Conservation (phyloP, 1,140 invertebrate genomes). For the Drosophila mojavensis region DNA sequence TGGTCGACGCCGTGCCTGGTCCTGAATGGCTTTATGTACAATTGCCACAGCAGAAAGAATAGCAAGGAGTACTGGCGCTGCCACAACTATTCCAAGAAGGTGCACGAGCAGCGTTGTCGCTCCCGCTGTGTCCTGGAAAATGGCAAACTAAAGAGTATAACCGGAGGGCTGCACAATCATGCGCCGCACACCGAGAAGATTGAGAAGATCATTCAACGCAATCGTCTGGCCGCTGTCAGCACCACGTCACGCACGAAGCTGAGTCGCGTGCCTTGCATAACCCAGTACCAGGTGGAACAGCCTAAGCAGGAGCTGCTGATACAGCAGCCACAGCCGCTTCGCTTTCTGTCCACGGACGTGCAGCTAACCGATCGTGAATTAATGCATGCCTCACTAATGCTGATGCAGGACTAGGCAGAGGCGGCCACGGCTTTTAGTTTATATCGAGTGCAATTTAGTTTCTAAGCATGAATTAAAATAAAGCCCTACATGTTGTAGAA, state of each 20-base stretch:
- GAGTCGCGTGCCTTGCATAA: constrained; percentile 33
- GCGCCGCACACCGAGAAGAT: constrained; percentile 83
- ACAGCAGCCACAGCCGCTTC: constrained; percentile 30
- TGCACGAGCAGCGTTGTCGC: constrained; percentile 74
- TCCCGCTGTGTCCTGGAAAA: constrained; percentile 80
- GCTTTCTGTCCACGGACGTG: constrained; percentile 39
- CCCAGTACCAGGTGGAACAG: constrained; percentile 38
- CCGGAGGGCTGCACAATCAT: constrained; percentile 81
- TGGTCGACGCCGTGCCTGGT: constrained; percentile 83
- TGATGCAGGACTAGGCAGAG: constrained; percentile 62
- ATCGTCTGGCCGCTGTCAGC: constrained; percentile 58
- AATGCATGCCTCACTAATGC: constrained; percentile 67
- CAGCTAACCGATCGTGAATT: constrained; percentile 65
- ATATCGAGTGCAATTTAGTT: constrained; percentile 62
- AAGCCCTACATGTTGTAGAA: constrained; percentile 30
- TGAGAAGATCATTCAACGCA: constrained; percentile 75
- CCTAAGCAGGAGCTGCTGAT: constrained; percentile 1
- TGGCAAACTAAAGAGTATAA: constrained; percentile 69
- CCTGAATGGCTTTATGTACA: constrained; percentile 80
- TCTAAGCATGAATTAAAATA: constrained; percentile 58
- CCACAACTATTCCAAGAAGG: constrained; percentile 83
- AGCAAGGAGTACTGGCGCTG: constrained; percentile 83
- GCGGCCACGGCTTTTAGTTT: background rate
- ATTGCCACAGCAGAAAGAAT: constrained; percentile 80
- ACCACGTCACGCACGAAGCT: constrained; percentile 40